Conservation (phyloP, 1,140 invertebrate species). For the Drosophila arizonae region DNA sequence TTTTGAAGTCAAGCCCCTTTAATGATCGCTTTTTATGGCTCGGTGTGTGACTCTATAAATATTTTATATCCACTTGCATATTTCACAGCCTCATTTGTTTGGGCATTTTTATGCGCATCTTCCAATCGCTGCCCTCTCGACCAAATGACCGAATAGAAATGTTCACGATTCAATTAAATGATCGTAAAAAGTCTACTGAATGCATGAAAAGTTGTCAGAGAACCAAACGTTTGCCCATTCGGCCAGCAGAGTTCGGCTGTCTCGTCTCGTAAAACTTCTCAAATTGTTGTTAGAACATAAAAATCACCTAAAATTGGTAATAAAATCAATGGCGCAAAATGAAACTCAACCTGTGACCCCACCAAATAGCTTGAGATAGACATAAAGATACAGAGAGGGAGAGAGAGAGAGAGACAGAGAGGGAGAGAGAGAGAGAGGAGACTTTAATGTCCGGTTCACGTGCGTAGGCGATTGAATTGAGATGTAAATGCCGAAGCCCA, state of each 20-base stretch:
- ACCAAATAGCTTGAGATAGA: constrained; percentile 4
- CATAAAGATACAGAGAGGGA: background rate
- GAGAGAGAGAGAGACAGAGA: background rate
- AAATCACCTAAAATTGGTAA: constrained; percentile 77
- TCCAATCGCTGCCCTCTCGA: constrained; percentile 42
- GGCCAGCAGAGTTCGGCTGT: background rate
- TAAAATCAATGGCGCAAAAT: constrained; percentile 65
- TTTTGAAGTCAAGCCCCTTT: background rate
- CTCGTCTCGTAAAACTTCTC: constrained; percentile 56
- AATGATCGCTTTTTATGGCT: constrained; percentile 47
- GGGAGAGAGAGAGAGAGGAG: background rate
- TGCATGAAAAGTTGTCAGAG: constrained; percentile 14
- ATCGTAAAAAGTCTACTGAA: constrained; percentile 65
- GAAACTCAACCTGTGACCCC: constrained; percentile 37
- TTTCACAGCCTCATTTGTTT: constrained; percentile 67
- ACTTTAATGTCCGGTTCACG: constrained; percentile 18
- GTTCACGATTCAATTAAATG: constrained; percentile 77
- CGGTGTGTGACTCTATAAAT: constrained; percentile 42
- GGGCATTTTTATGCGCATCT: constrained; percentile 41
- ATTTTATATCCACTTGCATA: constrained; percentile 59
- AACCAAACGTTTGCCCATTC: constrained; percentile 31
- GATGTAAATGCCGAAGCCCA: constrained; percentile 7
- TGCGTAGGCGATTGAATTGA: constrained; percentile 27
- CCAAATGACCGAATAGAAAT: constrained; percentile 55
- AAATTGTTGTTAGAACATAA: constrained; percentile 80